Evolutionary conservation across 2,113 vertebrate species (phyloP).

Genomic region (Cyanocitta stelleri): DNA sequence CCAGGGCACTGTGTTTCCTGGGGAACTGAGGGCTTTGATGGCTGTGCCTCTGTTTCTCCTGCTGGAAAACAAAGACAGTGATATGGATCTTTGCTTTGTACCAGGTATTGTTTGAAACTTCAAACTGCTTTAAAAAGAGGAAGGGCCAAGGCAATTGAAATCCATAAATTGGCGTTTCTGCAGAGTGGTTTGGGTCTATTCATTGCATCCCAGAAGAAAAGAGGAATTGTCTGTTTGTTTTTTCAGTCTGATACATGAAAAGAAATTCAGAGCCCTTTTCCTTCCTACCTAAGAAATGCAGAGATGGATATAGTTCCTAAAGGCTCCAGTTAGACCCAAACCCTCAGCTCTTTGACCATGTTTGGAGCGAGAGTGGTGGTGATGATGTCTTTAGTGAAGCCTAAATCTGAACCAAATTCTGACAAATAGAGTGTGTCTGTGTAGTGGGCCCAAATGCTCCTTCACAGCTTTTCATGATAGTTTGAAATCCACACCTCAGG

Average conservation of each 20-base stretch:
- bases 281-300: neutral
- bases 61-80: neutral
- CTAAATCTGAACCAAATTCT: neutral
- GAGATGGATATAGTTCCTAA: neutral
- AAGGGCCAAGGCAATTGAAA: neutral
- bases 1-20: neutral
- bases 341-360: neutral
- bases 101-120: neutral
- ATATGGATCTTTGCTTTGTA: neutral
- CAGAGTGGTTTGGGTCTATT: neutral
- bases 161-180: neutral
- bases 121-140: neutral
- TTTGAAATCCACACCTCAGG: neutral
- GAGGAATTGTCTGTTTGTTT: neutral
- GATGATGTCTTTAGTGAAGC: neutral
- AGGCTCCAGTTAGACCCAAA: neutral
- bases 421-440: fast-evolving
- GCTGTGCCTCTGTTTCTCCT: neutral
- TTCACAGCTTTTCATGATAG: fast-evolving
- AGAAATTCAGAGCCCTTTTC: neutral
- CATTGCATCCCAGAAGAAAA: neutral
- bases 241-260: neutral
- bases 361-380: neutral
- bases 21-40: neutral
- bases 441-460: neutral